Conservation (phyloP, 2,888 invertebrate species). For the Drosophila putrida region DNA sequence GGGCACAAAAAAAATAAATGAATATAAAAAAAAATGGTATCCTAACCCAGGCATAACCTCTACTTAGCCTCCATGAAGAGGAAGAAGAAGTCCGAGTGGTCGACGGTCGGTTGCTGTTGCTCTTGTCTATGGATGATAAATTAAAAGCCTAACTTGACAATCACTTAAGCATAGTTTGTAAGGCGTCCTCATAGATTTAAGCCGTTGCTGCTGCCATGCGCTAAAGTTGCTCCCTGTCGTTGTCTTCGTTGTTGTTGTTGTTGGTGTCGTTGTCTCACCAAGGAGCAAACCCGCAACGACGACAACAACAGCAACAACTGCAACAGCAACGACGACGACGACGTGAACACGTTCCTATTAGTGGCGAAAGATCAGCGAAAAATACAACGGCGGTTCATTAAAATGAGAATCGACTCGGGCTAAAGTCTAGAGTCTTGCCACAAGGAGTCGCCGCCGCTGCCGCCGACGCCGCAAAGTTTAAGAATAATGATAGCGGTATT, state of each 20-base stretch:
- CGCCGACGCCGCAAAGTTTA: constrained; percentile 57
- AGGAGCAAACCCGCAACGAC: constrained; percentile 40
- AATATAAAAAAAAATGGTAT: constrained; percentile 55
- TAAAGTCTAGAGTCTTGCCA: constrained; percentile 40
- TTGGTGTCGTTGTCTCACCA: constrained; percentile 58
- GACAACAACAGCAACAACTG: constrained; percentile 33
- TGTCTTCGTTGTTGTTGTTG: constrained; percentile 43
- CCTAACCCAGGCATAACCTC: constrained; percentile 77
- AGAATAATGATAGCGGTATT: constrained; percentile 85
- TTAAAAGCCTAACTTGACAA: constrained; percentile 85
- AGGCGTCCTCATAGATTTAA: constrained; percentile 81
- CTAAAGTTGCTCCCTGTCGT: constrained; percentile 61
- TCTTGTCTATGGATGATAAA: constrained; percentile 84
- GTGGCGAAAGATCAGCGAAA: constrained; percentile 83
- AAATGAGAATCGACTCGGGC: constrained; percentile 76
- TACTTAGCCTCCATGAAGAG: constrained; percentile 68
- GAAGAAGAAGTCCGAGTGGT: constrained; percentile 47
- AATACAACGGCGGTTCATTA: constrained; percentile 84
- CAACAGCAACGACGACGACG: constrained; percentile 31
- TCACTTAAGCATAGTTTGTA: constrained; percentile 85
- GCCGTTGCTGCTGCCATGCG: constrained; percentile 58
- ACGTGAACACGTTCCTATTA: constrained; percentile 82
- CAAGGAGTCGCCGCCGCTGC: constrained; percentile 49
- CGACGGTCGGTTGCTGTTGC: constrained; percentile 41
- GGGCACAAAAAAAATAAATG: constrained; percentile 8